Evolutionary conservation across 2,113 vertebrate species (phyloP).

Genomic region (Amazona guildingii): DNA sequence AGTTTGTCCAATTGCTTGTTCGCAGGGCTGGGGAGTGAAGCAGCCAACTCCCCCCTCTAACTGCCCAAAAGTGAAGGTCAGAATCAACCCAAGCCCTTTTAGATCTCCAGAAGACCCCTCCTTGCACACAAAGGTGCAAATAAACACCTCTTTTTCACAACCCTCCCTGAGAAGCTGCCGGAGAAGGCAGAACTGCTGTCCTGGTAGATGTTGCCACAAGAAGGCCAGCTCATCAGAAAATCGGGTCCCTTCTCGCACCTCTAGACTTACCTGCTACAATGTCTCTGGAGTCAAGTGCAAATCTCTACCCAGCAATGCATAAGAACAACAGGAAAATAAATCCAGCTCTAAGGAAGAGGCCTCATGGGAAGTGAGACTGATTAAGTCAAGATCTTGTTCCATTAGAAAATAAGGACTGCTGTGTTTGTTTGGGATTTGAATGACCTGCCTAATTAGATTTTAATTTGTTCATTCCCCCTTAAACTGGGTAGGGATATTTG

Average conservation of each 20-base stretch:
- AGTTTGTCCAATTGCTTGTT: not conserved
- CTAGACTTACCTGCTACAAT: constrained; percentile 25
- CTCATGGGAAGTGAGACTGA: constrained; percentile 20
- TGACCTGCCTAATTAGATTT: constrained; percentile 66
- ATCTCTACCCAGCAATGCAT: constrained; percentile 60
- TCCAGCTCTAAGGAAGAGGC: constrained; percentile 38
- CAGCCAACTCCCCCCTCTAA: not conserved
- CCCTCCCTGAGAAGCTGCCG: not conserved
- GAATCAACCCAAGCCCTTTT: not conserved
- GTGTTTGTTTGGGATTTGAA: constrained; percentile 63
- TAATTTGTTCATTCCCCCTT: constrained; percentile 54
- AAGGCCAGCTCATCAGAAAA: not conserved
- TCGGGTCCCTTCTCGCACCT: constrained; percentile 17
- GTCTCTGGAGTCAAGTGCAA: constrained; percentile 5
- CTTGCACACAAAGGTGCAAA: not conserved
- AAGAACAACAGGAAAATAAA: constrained; percentile 52
- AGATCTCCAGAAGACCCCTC: not conserved
- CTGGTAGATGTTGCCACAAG: not conserved
- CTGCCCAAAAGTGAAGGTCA: not conserved
- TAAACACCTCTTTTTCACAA: not conserved
- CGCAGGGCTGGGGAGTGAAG: not conserved
- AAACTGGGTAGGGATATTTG: constrained; percentile 31
- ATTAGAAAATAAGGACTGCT: constrained; percentile 44
- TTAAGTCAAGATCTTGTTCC: constrained; percentile 62
- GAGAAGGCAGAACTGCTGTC: not conserved